A percentile compares a stretch with the other conserved stretches of the same genome.
Evolutionary conservation across 2,113 vertebrate species (phyloP).

Genomic region (Elanus axillaris): DNA sequence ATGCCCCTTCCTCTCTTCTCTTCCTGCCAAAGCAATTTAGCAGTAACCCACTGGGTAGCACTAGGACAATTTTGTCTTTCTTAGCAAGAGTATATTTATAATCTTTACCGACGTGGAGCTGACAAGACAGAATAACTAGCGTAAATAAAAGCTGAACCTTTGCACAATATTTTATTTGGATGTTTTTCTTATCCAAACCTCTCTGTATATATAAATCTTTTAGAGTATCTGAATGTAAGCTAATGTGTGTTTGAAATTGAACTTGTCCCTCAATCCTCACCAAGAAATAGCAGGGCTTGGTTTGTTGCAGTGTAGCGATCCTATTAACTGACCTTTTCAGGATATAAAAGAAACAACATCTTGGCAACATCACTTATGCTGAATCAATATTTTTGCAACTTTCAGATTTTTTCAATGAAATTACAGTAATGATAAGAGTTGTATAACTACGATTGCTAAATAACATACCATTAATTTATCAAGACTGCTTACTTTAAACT

Average conservation of each 20-base stretch:
- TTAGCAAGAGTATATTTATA: not conserved
- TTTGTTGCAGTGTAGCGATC: not conserved
- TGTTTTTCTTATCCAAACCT: not conserved
- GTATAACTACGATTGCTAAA: slow-evolving; percentile 35
- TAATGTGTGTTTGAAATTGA: not conserved
- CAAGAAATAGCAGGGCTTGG: not conserved
- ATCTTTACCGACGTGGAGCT: not conserved
- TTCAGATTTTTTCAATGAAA: slow-evolving; percentile 17
- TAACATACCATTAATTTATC: slow-evolving; percentile 38
- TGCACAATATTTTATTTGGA: not conserved
- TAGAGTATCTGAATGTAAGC: not conserved
- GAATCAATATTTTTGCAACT: not conserved
- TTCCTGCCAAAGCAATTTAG: not conserved
- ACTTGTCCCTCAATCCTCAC: not conserved
- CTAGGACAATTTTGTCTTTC: not conserved
- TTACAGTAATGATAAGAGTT: not conserved
- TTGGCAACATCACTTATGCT: not conserved
- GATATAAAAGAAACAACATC: not conserved
- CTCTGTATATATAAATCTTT: not conserved
- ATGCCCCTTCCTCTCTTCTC: not conserved
- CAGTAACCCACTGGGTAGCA: not conserved
- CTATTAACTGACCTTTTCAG: not conserved
- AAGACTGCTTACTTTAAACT: slow-evolving; percentile 33
- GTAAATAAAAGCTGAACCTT: not conserved
- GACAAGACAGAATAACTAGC: not conserved